Evolutionary conservation across 2,888 invertebrate species (phyloP).

Genomic region (Mesochorus sp.): DNA sequence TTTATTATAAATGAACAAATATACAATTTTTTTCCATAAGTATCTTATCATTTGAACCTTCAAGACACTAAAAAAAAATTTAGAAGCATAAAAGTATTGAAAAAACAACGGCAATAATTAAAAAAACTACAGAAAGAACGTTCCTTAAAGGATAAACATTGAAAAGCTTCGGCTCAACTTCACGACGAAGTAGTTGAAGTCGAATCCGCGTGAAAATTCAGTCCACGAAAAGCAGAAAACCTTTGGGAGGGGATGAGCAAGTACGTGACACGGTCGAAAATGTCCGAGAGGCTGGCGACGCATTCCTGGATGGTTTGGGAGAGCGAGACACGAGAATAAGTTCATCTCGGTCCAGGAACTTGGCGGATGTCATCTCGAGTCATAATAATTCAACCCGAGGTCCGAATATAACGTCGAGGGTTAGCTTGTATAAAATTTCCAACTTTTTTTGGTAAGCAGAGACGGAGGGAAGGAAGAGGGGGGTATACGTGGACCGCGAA

Average conservation of each 20-base stretch:
- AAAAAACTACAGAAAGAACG: neutral
- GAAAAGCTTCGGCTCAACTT: no score
- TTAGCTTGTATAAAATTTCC: no score
- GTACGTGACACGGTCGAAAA: conserved; percentile 38
- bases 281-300: conserved; percentile 40
- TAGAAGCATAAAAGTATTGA: no score
- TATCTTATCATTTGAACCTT: no score
- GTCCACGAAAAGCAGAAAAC: conserved; percentile 35
- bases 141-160: no score
- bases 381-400: conserved; percentile 28
- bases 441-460: no score
- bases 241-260: neutral
- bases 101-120: neutral
- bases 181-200: no score
- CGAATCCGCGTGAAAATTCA: neutral
- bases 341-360: conserved; percentile 24
- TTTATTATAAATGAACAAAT: no score
- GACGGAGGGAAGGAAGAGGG: no score
- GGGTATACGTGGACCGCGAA: conserved; percentile 22
- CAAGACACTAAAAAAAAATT: no score
- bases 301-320: conserved; percentile 21
- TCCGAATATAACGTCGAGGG: no score
- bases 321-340: neutral
- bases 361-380: conserved; percentile 31
- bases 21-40: no score